Percentiles rank a stretch among this genome's conserved stretches.
Evolutionary conservation across 2,888 invertebrate species (phyloP).

Genomic region (Ophion obscuratus): DNA sequence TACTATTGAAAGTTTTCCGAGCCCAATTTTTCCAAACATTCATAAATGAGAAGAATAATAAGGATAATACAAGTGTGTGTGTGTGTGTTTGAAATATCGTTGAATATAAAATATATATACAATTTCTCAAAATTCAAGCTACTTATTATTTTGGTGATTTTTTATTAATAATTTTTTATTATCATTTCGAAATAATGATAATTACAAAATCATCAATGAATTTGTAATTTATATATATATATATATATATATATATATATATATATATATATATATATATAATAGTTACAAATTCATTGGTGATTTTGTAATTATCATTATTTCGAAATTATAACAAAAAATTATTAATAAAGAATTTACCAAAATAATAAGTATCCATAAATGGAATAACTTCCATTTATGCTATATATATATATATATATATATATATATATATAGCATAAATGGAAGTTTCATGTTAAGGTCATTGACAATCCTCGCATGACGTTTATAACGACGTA

Average conservation of each 20-base stretch:
- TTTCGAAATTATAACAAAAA: background rate
- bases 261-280: no score
- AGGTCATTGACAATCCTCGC: conserved; percentile 8
- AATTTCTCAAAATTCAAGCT: background rate
- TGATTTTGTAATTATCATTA: background rate
- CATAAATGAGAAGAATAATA: no score
- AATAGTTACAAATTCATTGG: no score
- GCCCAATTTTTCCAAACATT: background rate
- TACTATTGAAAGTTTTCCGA: background rate
- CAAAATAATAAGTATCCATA: no score
- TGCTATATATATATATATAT: no score
- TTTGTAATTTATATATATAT: no score
- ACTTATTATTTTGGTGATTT: background rate
- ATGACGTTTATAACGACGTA: background rate
- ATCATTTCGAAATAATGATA: background rate
- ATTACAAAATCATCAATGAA: no score
- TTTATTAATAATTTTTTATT: background rate
- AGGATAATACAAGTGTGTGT: background rate
- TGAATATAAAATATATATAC: background rate
- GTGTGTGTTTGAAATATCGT: background rate
- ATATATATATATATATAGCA: background rate
- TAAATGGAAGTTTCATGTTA: background rate
- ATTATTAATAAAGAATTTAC: no score
- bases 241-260: no score
- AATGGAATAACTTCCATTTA: no score